These are phyloP conservation scores for Pipra filicauda DNA, from an alignment of 2,113 vertebrate species.

Conservation along the genomic window DNA sequence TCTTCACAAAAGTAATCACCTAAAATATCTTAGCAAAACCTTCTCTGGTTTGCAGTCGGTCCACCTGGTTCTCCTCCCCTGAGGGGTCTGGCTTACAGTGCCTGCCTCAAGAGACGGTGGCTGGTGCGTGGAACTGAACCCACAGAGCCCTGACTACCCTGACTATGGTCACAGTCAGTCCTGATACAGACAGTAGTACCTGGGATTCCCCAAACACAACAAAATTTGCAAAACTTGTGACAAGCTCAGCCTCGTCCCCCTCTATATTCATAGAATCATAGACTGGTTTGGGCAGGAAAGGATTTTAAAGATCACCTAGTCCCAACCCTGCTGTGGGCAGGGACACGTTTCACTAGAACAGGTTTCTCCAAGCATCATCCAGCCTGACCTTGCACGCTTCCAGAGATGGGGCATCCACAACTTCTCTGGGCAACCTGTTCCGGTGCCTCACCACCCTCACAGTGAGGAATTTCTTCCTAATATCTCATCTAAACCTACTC, in stretches of 20 bases:
- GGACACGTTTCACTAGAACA: not conserved
- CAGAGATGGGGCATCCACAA: not conserved
- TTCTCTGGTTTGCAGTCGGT: not conserved
- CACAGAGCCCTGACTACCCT: not conserved
- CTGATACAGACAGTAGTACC: not conserved
- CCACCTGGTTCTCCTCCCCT: rapidly evolving
- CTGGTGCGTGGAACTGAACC: not conserved
- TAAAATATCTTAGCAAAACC: not conserved
- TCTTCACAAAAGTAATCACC: not conserved
- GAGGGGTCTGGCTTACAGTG: not conserved
- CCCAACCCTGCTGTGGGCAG: rapidly evolving
- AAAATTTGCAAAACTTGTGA: not conserved
- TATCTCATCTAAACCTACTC: not conserved
- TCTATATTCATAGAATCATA: not conserved
- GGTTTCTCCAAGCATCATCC: not conserved
- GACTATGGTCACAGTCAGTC: not conserved
- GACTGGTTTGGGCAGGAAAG: not conserved
- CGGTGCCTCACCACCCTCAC: not conserved
- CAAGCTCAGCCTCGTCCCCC: not conserved
- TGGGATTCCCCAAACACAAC: not conserved
- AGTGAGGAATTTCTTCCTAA: not conserved
- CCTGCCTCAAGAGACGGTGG: rapidly evolving
- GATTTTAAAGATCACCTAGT: rapidly evolving
- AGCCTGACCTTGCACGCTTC: not conserved
- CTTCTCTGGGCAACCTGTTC: not conserved